Base-by-base conservation (phyloP, 2,797 vertebrate genomes). In the Aldrovandia affinis region DNA sequence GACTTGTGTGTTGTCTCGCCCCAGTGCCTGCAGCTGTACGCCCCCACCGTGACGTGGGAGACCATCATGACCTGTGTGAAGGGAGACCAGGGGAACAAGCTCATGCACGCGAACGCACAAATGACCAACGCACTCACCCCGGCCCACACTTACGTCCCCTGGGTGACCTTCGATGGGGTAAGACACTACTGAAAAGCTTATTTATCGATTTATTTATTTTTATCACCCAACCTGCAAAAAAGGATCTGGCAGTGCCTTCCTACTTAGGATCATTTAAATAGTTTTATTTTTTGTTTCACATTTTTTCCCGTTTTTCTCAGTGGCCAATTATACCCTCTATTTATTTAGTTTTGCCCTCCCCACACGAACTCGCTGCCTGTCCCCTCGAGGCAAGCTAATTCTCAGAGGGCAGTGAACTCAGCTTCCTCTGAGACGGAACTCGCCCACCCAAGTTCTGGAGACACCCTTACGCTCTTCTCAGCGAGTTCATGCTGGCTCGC, bases 101-200 rank as follows among this genome's bases (percentile, higher is more conserved):
- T 99, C 70, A 97, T 99, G 96, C 98, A 99, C 82, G 55, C 30
- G 80, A 98, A 98, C 0, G 98, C 98, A 0, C 75, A 96, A 83
- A 84, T 86, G 83, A 99, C 98, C 0, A 0, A 84, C 0, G 92
- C 92, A 0, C 92, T 99, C 52, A 85, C 93, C 0, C 98, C 98
- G 0, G 93, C 95, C 0, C 97, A 98, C 44, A 0, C 94, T 0
- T 99, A 95, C 0, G 97, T 98, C 75, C 97, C 98, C 82, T 99
- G 98, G 98, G 85, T 99, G 42, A 93, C 97, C 50, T 36, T 99
- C 84, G 96, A 98, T 0, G 97, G 96, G 95, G 98, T 98, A 92
- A 82, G 94, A 36, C 2, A 59, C 42, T 14, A 3, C 10, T 54
- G 3, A 50, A n/a, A n/a, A n/a, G n/a, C n/a, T 20, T 14, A 33